Evolutionary conservation across 2,797 vertebrate species (phyloP).

Genomic region (Gymnothorax reevesii): DNA sequence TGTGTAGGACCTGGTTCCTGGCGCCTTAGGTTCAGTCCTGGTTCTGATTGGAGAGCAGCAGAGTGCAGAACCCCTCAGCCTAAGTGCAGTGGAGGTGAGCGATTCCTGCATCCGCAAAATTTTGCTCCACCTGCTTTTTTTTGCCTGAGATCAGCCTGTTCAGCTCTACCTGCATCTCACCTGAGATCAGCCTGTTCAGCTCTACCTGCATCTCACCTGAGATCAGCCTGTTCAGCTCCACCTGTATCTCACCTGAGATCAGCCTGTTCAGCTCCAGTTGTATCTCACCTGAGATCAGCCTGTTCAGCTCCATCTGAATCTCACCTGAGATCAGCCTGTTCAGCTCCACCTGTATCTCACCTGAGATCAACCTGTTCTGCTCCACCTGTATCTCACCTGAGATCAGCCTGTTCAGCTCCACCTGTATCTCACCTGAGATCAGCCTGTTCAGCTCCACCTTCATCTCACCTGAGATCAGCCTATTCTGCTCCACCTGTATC

Average conservation of each 20-base stretch:
- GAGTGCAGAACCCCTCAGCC: constrained; percentile 44
- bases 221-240: background rate
- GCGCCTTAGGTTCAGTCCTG: constrained; percentile 70
- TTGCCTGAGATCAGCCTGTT: background rate
- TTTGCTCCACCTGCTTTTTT: too few species aligned
- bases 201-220: background rate
- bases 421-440: background rate
- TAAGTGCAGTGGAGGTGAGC: constrained; percentile 69
- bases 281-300: background rate
- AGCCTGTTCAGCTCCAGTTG: too few species aligned
- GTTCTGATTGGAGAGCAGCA: constrained; percentile 71
- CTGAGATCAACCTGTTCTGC: background rate
- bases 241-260: background rate
- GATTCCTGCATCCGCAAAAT: too few species aligned
- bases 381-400: background rate
- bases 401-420: background rate
- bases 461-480: background rate
- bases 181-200: background rate
- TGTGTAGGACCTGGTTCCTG: constrained; percentile 62
- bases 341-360: too few species aligned
- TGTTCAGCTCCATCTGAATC: background rate
- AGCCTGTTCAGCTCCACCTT: background rate
- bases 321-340: background rate
- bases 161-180: background rate
- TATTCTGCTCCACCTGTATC: background rate